A percentile compares a stretch with the other conserved stretches of the same genome.
phyloP scores from a whole-genome alignment of 2,888 invertebrate genomes.

The Scaptomyza flava region DNA sequence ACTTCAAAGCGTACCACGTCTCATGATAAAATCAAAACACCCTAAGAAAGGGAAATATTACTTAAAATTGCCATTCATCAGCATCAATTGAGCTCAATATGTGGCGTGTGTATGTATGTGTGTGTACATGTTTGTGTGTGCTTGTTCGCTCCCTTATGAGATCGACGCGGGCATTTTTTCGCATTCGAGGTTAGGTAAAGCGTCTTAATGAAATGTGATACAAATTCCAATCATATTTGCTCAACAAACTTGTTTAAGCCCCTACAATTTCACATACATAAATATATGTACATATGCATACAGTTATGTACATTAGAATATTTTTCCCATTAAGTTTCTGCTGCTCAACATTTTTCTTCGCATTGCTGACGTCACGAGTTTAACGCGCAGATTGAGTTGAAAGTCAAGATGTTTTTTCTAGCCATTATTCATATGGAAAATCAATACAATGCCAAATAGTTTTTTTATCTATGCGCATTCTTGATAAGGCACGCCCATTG shows the following conservation, averaged over 20 bases:
- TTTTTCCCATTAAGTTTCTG: too few species aligned
- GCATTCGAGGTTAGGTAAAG: slow-evolving; percentile 35
- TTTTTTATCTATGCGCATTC: slow-evolving; percentile 30
- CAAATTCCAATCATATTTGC: not conserved
- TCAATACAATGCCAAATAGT: slow-evolving; percentile 41
- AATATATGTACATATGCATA: not conserved
- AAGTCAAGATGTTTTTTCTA: slow-evolving; percentile 4
- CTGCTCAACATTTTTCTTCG: slow-evolving; percentile 7
- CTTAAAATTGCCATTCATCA: slow-evolving; percentile 53
- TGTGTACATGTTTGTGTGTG: slow-evolving; percentile 10
- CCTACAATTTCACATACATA: not conserved
- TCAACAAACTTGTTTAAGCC: not conserved
- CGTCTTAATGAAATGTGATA: not conserved
- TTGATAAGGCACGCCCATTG: slow-evolving; percentile 39
- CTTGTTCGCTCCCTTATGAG: not conserved
- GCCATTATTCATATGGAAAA: slow-evolving; percentile 37
- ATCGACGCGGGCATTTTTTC: slow-evolving; percentile 1
- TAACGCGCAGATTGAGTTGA: slow-evolving; percentile 18
- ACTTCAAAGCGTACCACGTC: not conserved
- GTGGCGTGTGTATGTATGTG: slow-evolving; percentile 4
- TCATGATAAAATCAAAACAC: not conserved
- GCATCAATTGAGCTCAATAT: slow-evolving; percentile 50
- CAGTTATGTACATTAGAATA: not conserved
- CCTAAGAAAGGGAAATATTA: not conserved
- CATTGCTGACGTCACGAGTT: slow-evolving; percentile 50